These are phyloP conservation scores for Garrulus glandarius DNA, from an alignment of 2,797 vertebrate genomes.

Conservation along the genomic window DNA sequence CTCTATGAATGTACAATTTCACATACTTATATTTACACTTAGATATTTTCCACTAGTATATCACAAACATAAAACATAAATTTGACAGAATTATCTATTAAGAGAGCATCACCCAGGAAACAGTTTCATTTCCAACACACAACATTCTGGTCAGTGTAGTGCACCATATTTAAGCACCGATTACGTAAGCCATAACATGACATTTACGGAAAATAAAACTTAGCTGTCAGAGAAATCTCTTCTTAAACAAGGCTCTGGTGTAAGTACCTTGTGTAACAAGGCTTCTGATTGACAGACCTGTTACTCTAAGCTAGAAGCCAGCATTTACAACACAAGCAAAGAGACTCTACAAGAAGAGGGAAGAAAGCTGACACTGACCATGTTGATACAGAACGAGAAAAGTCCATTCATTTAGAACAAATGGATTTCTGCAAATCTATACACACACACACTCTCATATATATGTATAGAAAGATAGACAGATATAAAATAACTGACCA, in stretches of 20 bases:
- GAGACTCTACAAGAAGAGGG: background rate
- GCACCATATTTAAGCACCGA: background rate
- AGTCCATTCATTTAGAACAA: background rate
- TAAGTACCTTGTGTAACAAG: constrained; percentile 13
- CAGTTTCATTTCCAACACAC: background rate
- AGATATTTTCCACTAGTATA: background rate
- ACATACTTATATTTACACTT: background rate
- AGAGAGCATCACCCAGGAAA: background rate
- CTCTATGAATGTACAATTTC: background rate
- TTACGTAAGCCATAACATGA: background rate
- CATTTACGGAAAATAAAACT: background rate
- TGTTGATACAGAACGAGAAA: accelerated
- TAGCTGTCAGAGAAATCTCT: background rate
- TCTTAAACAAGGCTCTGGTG: background rate
- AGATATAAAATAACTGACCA: background rate
- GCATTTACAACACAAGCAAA: background rate
- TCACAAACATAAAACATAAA: background rate
- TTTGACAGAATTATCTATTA: background rate
- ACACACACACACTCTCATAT: background rate
- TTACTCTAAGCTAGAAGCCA: background rate
- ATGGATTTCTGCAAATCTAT: background rate
- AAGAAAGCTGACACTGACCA: background rate
- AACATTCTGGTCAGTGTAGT: background rate
- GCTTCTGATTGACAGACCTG: background rate
- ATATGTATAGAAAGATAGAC: accelerated